Evolutionary conservation across 1,140 invertebrate genomes (phyloP).

Genomic region (Habropoda laboriosa): DNA sequence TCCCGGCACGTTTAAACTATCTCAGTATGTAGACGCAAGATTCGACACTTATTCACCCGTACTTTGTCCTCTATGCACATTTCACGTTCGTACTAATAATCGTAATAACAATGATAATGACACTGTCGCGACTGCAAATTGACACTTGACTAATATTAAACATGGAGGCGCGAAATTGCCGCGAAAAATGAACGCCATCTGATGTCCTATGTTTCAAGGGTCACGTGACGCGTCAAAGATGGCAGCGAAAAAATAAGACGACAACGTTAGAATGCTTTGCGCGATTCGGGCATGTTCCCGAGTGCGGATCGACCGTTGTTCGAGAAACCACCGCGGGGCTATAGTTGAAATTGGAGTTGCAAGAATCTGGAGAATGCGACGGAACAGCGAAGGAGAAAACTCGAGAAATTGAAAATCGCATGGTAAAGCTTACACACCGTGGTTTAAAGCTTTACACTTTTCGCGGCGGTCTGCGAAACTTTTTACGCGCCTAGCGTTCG

Average conservation of each 20-base stretch:
- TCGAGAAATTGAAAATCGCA: slow-evolving; percentile 36
- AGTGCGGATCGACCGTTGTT: no score
- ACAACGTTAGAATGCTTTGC: neutral
- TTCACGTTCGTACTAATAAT: no score
- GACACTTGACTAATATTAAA: no score
- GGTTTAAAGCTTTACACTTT: neutral
- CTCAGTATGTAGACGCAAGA: no score
- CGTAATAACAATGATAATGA: no score
- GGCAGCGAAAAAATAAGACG: neutral
- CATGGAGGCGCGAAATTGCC: neutral
- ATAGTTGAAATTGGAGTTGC: slow-evolving; percentile 27
- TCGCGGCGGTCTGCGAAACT: neutral
- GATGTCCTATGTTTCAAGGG: neutral
- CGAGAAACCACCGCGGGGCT: slow-evolving; percentile 10
- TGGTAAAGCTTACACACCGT: neutral
- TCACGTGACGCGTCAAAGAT: neutral
- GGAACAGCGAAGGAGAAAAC: slow-evolving; percentile 22
- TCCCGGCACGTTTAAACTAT: no score
- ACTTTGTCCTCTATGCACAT: no score
- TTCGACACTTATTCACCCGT: no score
- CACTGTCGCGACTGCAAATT: no score
- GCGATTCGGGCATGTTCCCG: neutral
- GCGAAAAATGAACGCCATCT: neutral
- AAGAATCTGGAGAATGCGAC: slow-evolving; percentile 31
- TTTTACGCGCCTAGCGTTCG: neutral